These are phyloP conservation scores for Archaeoteleia sp. DNA, from an alignment of 2,888 invertebrate genomes.

Conservation along the genomic window DNA sequence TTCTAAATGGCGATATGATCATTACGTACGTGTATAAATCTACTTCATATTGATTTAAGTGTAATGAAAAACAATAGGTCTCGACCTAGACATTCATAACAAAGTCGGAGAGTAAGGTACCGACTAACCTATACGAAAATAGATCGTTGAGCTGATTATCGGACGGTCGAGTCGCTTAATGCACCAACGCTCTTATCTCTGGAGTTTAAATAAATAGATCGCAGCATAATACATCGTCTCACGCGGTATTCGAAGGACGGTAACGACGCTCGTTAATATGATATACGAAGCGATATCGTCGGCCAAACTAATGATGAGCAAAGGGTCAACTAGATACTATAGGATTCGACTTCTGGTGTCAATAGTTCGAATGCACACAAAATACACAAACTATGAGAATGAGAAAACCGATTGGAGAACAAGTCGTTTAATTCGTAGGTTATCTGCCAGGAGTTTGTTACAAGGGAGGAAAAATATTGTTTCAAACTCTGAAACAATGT, in stretches of 20 bases:
- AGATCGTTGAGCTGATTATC: slow-evolving; percentile 47
- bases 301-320: slow-evolving; percentile 57
- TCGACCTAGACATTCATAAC: slow-evolving; percentile 43
- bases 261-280: slow-evolving; percentile 62
- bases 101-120: slow-evolving; percentile 8
- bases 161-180: slow-evolving; percentile 50
- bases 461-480: too few relatives aligned
- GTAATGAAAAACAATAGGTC: slow-evolving; percentile 40
- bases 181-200: slow-evolving; percentile 56
- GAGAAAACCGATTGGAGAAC: too few relatives aligned
- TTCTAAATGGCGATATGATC: slow-evolving; percentile 23
- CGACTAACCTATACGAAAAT: slow-evolving; percentile 21
- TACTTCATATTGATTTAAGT: slow-evolving; percentile 40
- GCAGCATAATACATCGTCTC: slow-evolving; percentile 42
- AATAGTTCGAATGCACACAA: slow-evolving; percentile 8
- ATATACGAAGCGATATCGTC: slow-evolving; percentile 58
- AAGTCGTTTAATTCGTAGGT: too few relatives aligned
- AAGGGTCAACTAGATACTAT: slow-evolving; percentile 34
- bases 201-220: slow-evolving; percentile 58
- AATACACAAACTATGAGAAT: slow-evolving; percentile 3
- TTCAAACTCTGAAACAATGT: too few relatives aligned
- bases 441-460: too few relatives aligned
- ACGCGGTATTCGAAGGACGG: slow-evolving; percentile 39
- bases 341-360: slow-evolving; percentile 40
- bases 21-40: slow-evolving; percentile 34